Evolutionary conservation across 2,888 invertebrate genomes (phyloP).

Genomic region (Conistra vaccinii): DNA sequence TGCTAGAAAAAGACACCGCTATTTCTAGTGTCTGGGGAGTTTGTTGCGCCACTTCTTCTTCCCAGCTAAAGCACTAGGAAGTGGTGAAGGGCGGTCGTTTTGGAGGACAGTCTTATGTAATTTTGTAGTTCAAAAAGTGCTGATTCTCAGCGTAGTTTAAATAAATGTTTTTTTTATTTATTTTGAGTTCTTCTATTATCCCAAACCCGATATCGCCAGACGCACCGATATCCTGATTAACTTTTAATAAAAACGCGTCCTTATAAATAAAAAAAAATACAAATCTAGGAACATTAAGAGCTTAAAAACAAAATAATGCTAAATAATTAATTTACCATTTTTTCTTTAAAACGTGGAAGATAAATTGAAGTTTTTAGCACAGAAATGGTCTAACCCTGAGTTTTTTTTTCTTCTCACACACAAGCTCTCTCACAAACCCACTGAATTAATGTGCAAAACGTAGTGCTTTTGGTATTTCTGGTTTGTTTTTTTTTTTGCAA

Average conservation of each 20-base stretch:
- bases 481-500: too few species aligned
- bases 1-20: background rate
- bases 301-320: constrained; percentile 85
- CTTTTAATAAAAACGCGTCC: constrained; percentile 55
- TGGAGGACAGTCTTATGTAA: background rate
- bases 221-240: constrained; percentile 61
- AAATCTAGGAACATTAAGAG: constrained; percentile 88
- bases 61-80: background rate
- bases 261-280: constrained; percentile 81
- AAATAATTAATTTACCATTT: constrained; percentile 81
- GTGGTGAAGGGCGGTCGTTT: background rate
- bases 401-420: too few species aligned
- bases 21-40: too few species aligned
- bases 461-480: too few species aligned
- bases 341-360: constrained; percentile 72
- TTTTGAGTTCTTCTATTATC: background rate
- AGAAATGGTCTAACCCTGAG: constrained; percentile 4
- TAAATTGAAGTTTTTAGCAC: constrained; percentile 32
- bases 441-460: too few species aligned
- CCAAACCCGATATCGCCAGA: constrained; percentile 46
- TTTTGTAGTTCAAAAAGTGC: background rate
- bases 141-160: background rate
- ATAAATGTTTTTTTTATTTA: background rate
- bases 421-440: too few species aligned
- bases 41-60: background rate